phyloP scores from a whole-genome alignment of 2,113 vertebrate species.

The Hemiscyllium ocellatum region DNA sequence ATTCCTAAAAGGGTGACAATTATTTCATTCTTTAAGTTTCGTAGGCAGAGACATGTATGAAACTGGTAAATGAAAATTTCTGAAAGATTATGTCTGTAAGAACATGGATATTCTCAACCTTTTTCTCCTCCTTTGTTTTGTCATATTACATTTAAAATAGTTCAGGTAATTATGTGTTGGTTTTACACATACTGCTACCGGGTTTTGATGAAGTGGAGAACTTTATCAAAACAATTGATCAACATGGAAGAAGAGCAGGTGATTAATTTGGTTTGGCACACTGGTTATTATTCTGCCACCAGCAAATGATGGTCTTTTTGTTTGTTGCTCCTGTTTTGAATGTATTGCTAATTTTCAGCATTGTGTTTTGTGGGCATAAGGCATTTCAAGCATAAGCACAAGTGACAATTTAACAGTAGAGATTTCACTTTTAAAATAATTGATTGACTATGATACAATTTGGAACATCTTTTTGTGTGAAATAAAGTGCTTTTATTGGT shows the following conservation, averaged over 20 bases:
- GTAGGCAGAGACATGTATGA: background rate
- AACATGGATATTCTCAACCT: background rate
- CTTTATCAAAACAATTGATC: background rate
- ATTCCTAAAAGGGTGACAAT: slow-evolving; percentile 20
- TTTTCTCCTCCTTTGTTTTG: background rate
- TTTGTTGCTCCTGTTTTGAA: too few species aligned
- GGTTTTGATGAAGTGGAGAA: background rate
- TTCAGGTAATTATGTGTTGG: background rate
- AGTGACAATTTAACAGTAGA: background rate
- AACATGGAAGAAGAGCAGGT: background rate
- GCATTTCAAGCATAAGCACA: too few species aligned
- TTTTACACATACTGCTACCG: background rate
- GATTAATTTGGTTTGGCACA: background rate
- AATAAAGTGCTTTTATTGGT: background rate
- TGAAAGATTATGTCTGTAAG: slow-evolving; percentile 7
- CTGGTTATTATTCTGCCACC: background rate
- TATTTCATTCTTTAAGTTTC: slow-evolving; percentile 13
- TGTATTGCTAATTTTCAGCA: too few species aligned
- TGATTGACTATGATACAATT: background rate
- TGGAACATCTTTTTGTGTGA: background rate
- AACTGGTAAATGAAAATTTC: background rate
- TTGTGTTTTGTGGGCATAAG: background rate
- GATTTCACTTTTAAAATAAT: background rate
- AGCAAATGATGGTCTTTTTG: background rate
- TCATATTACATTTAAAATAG: background rate